Conservation (phyloP, 2,113 vertebrate genomes). For the Clarias macrocephalus region DNA sequence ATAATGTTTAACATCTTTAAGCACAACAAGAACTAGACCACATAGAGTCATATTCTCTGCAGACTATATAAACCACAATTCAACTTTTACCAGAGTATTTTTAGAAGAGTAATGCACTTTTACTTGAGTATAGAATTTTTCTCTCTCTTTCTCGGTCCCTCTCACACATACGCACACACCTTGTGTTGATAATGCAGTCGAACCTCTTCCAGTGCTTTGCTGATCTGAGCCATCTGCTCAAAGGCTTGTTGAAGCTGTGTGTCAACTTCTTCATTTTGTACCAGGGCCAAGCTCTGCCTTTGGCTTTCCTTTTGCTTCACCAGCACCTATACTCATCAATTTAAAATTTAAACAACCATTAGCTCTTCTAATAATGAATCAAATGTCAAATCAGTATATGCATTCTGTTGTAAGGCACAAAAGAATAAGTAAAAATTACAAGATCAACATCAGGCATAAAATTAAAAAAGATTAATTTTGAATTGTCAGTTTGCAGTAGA, state of each 20-base stretch:
- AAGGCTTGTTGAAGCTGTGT: slow-evolving; percentile 70
- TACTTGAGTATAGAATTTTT: not conserved
- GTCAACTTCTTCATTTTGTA: slow-evolving; percentile 49
- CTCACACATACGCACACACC: slow-evolving; percentile 59
- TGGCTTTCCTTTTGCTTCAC: slow-evolving; percentile 63
- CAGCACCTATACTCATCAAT: slow-evolving; percentile 68
- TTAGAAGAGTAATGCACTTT: not conserved
- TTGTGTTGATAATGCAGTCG: slow-evolving; percentile 58
- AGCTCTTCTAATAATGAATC: not conserved
- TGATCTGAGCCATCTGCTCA: slow-evolving; percentile 67
- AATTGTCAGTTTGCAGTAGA: not conserved
- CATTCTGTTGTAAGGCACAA: not conserved
- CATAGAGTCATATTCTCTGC: not conserved
- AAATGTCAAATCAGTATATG: not conserved
- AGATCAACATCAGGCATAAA: not conserved
- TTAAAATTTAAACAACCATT: not conserved
- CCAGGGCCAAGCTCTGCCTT: slow-evolving; percentile 58
- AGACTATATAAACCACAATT: not conserved
- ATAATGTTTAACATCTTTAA: not conserved
- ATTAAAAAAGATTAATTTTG: not conserved
- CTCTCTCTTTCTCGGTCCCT: slow-evolving; percentile 32
- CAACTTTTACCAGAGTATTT: not conserved
- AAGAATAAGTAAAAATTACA: not conserved
- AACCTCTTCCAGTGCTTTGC: slow-evolving; percentile 63
- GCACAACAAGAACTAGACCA: not conserved